Conservation (phyloP, 2,797 vertebrate genomes). For the Xenopus petersii region DNA sequence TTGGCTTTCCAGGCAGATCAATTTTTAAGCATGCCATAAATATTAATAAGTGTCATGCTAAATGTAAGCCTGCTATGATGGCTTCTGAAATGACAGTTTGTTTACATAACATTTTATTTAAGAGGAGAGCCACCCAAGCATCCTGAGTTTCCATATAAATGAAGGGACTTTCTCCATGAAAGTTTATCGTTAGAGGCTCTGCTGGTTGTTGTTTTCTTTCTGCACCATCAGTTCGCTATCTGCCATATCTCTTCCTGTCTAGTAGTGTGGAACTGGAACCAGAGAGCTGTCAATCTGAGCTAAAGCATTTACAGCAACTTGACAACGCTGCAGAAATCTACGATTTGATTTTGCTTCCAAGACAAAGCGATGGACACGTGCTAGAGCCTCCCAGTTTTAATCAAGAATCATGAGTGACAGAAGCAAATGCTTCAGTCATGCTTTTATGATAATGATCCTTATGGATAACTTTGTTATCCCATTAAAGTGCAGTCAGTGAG, state of each 20-base stretch:
- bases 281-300: conserved; percentile 23
- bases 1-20: not conserved
- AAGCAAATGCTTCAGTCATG: too few relatives aligned
- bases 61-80: not conserved
- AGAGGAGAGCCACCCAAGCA: not conserved
- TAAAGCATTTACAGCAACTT: conserved; percentile 34
- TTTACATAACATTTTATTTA: conserved; percentile 13
- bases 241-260: not conserved
- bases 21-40: not conserved
- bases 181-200: conserved; percentile 4
- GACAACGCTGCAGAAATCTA: conserved; percentile 38
- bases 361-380: conserved; percentile 5
- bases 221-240: conserved; percentile 14
- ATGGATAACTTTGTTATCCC: conserved; percentile 2
- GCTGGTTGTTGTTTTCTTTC: conserved; percentile 27
- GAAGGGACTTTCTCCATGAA: conserved; percentile 7
- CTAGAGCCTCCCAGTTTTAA: not conserved
- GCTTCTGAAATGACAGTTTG: conserved; percentile 8
- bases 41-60: not conserved
- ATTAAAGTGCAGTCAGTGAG: not conserved
- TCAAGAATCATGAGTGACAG: too few relatives aligned
- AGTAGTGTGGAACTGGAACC: conserved; percentile 26
- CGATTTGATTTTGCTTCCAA: conserved; percentile 1
- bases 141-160: not conserved
- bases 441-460: conserved; percentile 3